Evolutionary conservation across 2,797 vertebrate species (phyloP), one percentile per base, ranked within the genome.

Genomic region (Stomatorhinus walkeri): DNA sequence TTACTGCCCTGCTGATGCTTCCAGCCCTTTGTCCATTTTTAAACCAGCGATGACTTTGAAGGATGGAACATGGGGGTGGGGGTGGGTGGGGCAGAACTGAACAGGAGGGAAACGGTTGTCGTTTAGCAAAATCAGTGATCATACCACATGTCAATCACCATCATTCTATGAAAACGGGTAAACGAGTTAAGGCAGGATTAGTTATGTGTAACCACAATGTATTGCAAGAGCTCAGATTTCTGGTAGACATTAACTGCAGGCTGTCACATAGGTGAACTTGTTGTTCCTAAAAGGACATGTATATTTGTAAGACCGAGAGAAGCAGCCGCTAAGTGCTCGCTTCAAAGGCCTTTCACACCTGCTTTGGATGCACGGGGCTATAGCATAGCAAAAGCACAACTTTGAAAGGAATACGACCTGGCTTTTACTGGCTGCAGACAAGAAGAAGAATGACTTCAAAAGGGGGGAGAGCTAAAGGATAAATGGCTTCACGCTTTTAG

Each of bases 401-500:
- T 72, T 54, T 48, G 43, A 84, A 84, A 84, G 19, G 79, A 84
- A 84, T 46, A 48, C 43, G 19, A 10, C 40, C n/a, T 86, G 85
- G 85, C 28, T 43, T 88, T 88, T 85, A 22, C 24, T 32, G 48
- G 19, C 9, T n/a, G 76, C 56, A 85, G 88, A 68, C 88, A 59
- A 54, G n/a, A 84, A 4, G 81, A 49, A 22, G 43, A 28, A 51
- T 84, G 81, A 84, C 81, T 84, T 84, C 43, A 49, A 84, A 84
- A 48, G 22, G 36, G 72, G 10, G 51, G n/a, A 83, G 36, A 12
- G 52, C 12, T 46, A 14, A 22, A 19, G 51, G 72, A 43, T 36
- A 59, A 43, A 79, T 1, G 12, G n/a, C 76, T 10, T 85, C 81
- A 49, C 49, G 46, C 88, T 68, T 49, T n/a, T 79, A 10, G 46